Conservation (phyloP, 2,113 vertebrate species). For the Microcebus griseorufus region DNA sequence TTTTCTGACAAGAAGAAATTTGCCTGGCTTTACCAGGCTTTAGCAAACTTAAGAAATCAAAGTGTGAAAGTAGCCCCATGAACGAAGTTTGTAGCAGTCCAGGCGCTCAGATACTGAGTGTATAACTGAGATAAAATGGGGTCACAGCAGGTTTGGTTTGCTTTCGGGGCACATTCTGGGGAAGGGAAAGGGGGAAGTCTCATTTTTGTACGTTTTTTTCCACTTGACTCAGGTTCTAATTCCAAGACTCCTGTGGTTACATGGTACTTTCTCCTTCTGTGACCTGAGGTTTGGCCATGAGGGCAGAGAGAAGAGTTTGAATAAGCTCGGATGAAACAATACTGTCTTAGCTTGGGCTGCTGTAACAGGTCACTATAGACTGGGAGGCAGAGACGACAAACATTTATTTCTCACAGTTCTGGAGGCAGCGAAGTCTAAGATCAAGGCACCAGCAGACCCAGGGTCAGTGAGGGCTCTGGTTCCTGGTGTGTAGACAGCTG, state of each 20-base stretch:
- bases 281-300: background rate
- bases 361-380: background rate
- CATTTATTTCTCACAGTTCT: background rate
- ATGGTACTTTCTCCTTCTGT: background rate
- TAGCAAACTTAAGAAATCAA: background rate
- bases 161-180: background rate
- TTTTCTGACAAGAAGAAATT: constrained; percentile 19
- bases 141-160: background rate
- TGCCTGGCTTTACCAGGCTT: background rate
- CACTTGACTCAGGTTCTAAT: background rate
- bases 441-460: background rate
- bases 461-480: accelerated
- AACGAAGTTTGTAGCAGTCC: background rate
- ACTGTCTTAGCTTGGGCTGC: accelerated
- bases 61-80: background rate
- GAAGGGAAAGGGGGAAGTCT: background rate
- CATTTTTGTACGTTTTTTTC: background rate
- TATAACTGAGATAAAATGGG: background rate
- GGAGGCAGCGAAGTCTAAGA: background rate
- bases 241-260: background rate
- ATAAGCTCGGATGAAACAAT: background rate
- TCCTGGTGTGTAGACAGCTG: background rate
- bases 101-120: accelerated
- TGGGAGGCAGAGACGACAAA: background rate
- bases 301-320: background rate